A percentile compares a stretch with the other conserved stretches of the same genome.
These are phyloP conservation scores for Stenopsyche tienmushanensis DNA, from an alignment of 1,140 invertebrate species.

Conservation along the genomic window DNA sequence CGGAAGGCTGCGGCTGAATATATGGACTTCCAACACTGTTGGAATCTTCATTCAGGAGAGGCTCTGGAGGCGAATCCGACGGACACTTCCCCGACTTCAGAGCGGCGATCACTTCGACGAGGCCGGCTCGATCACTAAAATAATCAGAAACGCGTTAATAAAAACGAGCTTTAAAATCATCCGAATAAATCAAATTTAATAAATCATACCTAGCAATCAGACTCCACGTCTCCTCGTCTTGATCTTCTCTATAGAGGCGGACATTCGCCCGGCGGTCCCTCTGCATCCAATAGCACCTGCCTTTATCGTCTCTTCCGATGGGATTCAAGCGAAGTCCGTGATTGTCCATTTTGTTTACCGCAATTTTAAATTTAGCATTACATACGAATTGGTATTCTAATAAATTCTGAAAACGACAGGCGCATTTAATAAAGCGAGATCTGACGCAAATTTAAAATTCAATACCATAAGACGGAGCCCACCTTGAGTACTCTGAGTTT, in stretches of 20 bases:
- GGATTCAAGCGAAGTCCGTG: conserved; percentile 81
- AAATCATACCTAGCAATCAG: conserved; percentile 87
- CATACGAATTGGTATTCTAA: conserved; percentile 93
- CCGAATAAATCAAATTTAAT: neutral
- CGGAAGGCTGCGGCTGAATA: conserved; percentile 17
- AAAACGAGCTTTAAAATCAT: no score
- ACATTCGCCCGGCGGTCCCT: conserved; percentile 86
- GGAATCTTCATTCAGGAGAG: conserved; percentile 66
- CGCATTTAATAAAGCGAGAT: no score
- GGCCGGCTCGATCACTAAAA: conserved; percentile 69
- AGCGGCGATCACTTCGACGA: conserved; percentile 71
- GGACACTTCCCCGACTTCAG: conserved; percentile 68
- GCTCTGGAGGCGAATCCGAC: conserved; percentile 55
- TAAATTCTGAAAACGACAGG: conserved; percentile 68
- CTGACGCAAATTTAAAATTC: no score
- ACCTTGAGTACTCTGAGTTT: conserved; percentile 88
- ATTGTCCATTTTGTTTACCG: conserved; percentile 81
- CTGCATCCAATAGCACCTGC: conserved; percentile 91
- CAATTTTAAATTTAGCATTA: conserved; percentile 90
- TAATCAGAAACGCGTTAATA: neutral
- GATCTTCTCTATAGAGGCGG: conserved; percentile 89
- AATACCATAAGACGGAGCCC: no score
- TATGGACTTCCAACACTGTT: conserved; percentile 56
- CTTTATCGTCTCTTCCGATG: conserved; percentile 85
- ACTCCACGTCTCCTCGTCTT: conserved; percentile 94